Evolutionary conservation across 2,113 vertebrate genomes (phyloP), one percentile per base, ranked within the genome.

Genomic region (Microcebus griseorufus): DNA sequence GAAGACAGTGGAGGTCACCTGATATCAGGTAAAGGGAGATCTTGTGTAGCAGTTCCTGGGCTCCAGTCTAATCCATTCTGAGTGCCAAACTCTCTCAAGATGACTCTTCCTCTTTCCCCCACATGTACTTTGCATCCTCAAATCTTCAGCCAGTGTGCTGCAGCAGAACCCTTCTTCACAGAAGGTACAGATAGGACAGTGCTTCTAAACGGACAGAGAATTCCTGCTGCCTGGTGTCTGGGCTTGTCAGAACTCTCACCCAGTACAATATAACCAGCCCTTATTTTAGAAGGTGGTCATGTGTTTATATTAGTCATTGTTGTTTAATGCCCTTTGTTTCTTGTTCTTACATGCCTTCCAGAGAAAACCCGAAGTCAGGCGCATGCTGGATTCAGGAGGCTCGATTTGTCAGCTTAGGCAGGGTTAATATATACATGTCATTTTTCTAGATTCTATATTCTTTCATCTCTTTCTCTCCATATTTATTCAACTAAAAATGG

Each of bases 351-450:
- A 5, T 6, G 27, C 32, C 70, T 73, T 58, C 22, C 37, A 27
- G 73, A 83, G 14, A 51, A 75, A 85, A 37, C 0, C 16, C 18
- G 0, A 3, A 12, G 25, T 69, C 18, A 16, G 65, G 73, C 48
- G 34, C 2, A 42, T 2, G 18, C 9, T 0, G 23, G 9, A 42
- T 42, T 76, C 6, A 51, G 16, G 70, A 39, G 5, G 14, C 23
- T 32, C 27, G 0, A 2, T 9, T 1, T 34, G n/a, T 34, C 67
- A n/a, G 11, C 17, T 14, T 13, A 17, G 39, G 45, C 5, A 0
- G 9, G 22, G 67, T 3, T 20, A 34, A 53, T 0, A 13, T 1
- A 18, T 0, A 4, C 29, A 11, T 0, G 69, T 22, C 53, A 5
- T 20, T n/a, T 53, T 20, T 60, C 39, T 20, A 20, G 20, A 22